Conservation (phyloP, 1,140 invertebrate species). For the Luehdorfia chinensis region DNA sequence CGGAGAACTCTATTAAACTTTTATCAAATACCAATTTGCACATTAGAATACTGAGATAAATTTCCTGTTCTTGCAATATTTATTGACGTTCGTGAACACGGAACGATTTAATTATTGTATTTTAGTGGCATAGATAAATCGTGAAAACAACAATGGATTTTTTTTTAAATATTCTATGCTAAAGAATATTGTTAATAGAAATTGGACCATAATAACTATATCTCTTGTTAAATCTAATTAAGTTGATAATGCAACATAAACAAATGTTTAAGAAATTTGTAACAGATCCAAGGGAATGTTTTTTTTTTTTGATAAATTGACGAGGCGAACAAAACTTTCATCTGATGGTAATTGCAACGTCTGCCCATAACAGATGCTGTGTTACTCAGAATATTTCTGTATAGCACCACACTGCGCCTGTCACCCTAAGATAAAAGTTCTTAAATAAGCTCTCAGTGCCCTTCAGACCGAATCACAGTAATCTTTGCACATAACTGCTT, state of each 20-base stretch:
- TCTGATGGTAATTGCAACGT: too few relatives aligned
- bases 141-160: neutral
- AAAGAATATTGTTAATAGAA: neutral
- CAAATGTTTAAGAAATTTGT: neutral
- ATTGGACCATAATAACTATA: neutral
- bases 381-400: too few relatives aligned
- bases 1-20: slow-evolving; percentile 14
- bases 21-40: neutral
- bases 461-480: too few relatives aligned
- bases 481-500: too few relatives aligned
- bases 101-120: slow-evolving; percentile 1
- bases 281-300: too few relatives aligned
- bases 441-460: too few relatives aligned
- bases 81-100: slow-evolving; percentile 1
- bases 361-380: too few relatives aligned
- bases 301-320: too few relatives aligned
- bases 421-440: too few relatives aligned
- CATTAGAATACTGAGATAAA: slow-evolving; percentile 9
- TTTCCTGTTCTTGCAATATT: slow-evolving; percentile 13
- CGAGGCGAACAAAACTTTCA: too few relatives aligned
- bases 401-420: too few relatives aligned
- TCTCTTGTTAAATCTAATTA: neutral
- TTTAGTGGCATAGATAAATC: neutral
- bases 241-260: neutral
- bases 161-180: neutral